phyloP scores from a whole-genome alignment of 2,888 invertebrate species.

The Tenthredo notha region DNA sequence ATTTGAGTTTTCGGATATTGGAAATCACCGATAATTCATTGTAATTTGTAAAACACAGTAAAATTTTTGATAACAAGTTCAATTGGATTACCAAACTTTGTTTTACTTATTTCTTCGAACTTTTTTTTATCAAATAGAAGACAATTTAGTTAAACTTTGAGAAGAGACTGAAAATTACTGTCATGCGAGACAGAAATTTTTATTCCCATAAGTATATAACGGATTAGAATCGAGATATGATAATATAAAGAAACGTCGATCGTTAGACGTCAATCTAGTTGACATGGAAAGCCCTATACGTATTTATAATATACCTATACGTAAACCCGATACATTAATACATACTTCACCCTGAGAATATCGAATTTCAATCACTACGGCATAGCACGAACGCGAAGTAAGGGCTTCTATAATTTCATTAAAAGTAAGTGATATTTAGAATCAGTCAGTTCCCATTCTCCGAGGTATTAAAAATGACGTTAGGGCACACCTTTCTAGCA shows the following conservation, averaged over 20 bases:
- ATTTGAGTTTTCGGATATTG: too few species aligned
- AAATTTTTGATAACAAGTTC: too few species aligned
- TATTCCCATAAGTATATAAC: too few species aligned
- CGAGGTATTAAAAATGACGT: not conserved
- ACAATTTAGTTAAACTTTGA: too few species aligned
- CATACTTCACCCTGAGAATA: conserved; percentile 3
- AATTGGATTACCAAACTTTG: too few species aligned
- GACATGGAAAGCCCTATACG: not conserved
- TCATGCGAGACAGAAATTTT: too few species aligned
- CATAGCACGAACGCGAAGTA: not conserved
- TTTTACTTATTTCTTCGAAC: too few species aligned
- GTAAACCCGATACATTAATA: not conserved
- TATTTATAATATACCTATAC: not conserved
- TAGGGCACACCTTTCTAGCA: not conserved
- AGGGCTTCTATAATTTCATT: conserved; percentile 49
- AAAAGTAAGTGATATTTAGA: conserved; percentile 34
- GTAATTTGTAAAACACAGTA: too few species aligned
- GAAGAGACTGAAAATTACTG: too few species aligned
- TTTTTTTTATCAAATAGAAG: too few species aligned
- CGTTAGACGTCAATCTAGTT: not conserved
- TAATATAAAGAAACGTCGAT: not conserved
- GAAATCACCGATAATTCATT: too few species aligned
- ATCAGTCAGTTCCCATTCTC: not conserved
- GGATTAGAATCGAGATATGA: not conserved
- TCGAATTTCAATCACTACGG: conserved; percentile 35